Base-by-base conservation (phyloP, 1,140 invertebrate genomes). In the Paralvinella palmiformis region DNA sequence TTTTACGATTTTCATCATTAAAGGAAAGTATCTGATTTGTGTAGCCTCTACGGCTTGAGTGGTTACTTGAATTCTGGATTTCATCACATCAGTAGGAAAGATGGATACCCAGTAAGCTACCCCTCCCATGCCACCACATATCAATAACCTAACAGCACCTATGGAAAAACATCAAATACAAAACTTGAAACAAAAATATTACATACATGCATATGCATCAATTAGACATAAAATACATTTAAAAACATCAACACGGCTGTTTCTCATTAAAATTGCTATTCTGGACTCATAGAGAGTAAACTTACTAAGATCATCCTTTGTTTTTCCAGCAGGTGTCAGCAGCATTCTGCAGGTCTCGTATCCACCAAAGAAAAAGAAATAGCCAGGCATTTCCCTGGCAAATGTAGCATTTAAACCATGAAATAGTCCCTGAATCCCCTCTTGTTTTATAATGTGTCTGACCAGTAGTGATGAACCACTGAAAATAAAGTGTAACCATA, bases 291-390 rank as follows among this genome's bases (percentile, higher is more conserved):
- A n/a, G n/a, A n/a, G 24, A 4, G 31, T 35, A 36, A 31, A 24
- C 65, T 58, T 55, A 81, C 83, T 87, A 70, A 89, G 86, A 45
- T 89, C 86, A 72, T 88, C 85, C 73, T 88, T 88, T 0, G 80
- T 83, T 73, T 85, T 82, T 48, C 85, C 86, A 33, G 68, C 35
- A 31, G 84, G 83, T 35, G 88, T 85, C 3, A 94, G 75, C 1
- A 92, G 59, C 67, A 84, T 82, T 37, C 90, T 81, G 24, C 84
- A 86, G 64, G 88, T 84, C 84, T 99, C 96, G 83, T 99, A 99
- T 63, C 91, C 92, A 29, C 95, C 96, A 82, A 99, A 86, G 75
- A 99, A 99, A 77, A 92, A 95, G 77, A 98, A 98, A 82, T 99
- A 99, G 6, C 96, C 96, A 0, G 96, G 96, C 91, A 98, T 96